Conservation (phyloP, 2,888 invertebrate genomes). For the Asteroscopus sphinx region DNA sequence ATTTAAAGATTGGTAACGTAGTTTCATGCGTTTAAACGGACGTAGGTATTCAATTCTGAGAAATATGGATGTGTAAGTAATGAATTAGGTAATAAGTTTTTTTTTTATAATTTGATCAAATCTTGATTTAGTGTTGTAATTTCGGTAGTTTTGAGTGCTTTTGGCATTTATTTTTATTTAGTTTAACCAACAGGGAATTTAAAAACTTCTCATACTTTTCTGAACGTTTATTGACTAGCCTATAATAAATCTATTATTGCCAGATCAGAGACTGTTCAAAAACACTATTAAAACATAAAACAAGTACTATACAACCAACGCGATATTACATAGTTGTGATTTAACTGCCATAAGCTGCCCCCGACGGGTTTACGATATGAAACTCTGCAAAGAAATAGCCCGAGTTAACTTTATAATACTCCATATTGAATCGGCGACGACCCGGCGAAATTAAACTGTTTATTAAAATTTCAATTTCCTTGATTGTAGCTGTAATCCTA, state of each 20-base stretch:
- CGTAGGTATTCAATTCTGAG: too few relatives aligned
- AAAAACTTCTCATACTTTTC: background rate
- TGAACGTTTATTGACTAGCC: constrained; percentile 3
- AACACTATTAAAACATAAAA: constrained; percentile 22
- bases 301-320: constrained; percentile 20
- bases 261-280: constrained; percentile 15
- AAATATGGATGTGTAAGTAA: too few relatives aligned
- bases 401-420: constrained; percentile 48
- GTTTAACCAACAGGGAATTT: too few relatives aligned
- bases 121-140: too few relatives aligned
- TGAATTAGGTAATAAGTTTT: too few relatives aligned
- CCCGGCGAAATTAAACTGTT: constrained; percentile 60
- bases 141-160: too few relatives aligned
- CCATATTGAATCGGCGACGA: constrained; percentile 56
- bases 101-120: too few relatives aligned
- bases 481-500: constrained; percentile 59
- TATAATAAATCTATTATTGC: constrained; percentile 30
- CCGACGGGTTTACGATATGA: constrained; percentile 75
- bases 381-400: constrained; percentile 65
- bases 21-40: too few relatives aligned
- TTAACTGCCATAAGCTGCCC: constrained; percentile 70
- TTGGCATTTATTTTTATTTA: too few relatives aligned
- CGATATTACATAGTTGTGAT: constrained; percentile 70
- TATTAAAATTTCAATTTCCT: constrained; percentile 70
- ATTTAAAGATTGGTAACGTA: too few relatives aligned